Evolutionary conservation across 2,888 invertebrate species (phyloP).

Genomic region (Sminthurinus aureus): DNA sequence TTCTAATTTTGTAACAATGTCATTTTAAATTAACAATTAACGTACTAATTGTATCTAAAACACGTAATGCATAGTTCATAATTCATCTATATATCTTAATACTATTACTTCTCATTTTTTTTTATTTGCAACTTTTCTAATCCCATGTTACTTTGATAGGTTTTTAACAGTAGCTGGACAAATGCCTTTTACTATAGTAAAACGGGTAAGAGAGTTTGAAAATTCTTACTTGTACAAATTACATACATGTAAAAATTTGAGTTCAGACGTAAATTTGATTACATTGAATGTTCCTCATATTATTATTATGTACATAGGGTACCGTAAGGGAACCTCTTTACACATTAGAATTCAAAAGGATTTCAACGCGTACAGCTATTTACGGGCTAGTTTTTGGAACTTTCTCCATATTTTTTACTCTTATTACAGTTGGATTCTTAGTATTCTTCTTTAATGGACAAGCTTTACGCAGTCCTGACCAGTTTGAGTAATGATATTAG

Average conservation of each 20-base stretch:
- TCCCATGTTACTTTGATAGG: no score
- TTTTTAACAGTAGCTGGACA: constrained; percentile 8
- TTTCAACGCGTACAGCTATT: not conserved
- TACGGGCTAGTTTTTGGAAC: constrained; percentile 7
- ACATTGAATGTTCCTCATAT: not conserved
- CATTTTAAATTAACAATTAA: not conserved
- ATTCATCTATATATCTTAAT: no score
- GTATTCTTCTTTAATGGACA: constrained; percentile 16
- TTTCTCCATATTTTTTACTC: not conserved
- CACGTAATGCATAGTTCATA: not conserved
- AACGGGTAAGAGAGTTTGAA: not conserved
- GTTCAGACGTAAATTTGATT: not conserved
- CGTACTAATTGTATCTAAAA: not conserved
- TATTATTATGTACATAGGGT: not conserved
- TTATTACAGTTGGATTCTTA: not conserved
- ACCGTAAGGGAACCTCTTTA: constrained; percentile 2
- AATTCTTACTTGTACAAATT: not conserved
- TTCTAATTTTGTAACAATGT: no score
- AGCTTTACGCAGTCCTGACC: not conserved
- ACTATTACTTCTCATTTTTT: no score
- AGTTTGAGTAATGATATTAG: not conserved
- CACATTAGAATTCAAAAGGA: not conserved
- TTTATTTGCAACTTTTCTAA: no score
- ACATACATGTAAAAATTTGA: no score
- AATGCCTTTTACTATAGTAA: constrained; percentile 5